Base-by-base conservation (phyloP, 2,113 vertebrate species). In the Pollachius pollachius region DNA sequence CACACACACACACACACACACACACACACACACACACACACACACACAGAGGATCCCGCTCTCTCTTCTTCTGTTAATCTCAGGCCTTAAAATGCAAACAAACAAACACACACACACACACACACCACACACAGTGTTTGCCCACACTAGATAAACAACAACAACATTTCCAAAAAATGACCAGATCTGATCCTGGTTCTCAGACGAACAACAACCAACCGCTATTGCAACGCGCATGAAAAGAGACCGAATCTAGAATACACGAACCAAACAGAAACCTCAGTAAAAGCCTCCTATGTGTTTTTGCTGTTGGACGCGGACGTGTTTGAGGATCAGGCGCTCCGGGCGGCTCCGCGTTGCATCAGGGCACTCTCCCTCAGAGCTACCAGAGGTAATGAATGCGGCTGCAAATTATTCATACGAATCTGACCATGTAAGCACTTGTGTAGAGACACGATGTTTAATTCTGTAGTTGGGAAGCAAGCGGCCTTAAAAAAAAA, bases 391-490 rank as follows among this genome's bases (percentile, higher is more conserved):
- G 77, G 82, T 84, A 84, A 88, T 88, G 88, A 89, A 87, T 83
- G 88, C 81, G 9, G 77, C 67, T 41, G 80, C 78, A 88, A 85
- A 78, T 89, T 89, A 89, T 89, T 89, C 89, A 90, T 83, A 84
- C 84, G 79, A 90, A 89, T 88, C 80, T 89, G 82, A 82, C 85
- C 80, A 57, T 82, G 85, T 90, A 89, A 89, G 89, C 89, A 89
- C 87, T 88, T 88, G 83, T 86, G 87, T 85, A 85, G 85, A 86
- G 80, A 87, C 80, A 84, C 73, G 87, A 83, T 83, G 82, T 89
- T 88, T 89, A 88, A 89, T 90, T 90, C 37, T 89, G 80, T 81
- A 89, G 81, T 88, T 84, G 66, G 62, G 71, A 79, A n/a, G n/a
- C n/a, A 84, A 41, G 37, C 37, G 37, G 37, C 37, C 27, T 27